Evolutionary conservation across 2,113 vertebrate species (phyloP), one percentile per base, ranked within the genome.

Genomic region (Anser brachyrhynchus): DNA sequence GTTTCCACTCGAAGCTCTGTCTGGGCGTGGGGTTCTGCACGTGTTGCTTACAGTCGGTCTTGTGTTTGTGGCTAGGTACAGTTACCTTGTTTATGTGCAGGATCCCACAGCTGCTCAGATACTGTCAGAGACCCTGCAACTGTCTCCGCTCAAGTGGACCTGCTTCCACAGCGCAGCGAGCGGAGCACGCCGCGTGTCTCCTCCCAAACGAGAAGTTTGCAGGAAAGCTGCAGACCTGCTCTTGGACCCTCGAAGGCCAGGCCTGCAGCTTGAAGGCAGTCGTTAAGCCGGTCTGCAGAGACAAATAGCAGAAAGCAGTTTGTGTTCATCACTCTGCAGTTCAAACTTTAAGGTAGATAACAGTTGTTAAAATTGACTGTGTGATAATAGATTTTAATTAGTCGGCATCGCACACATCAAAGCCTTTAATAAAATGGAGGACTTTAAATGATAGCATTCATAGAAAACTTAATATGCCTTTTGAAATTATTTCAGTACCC

Each of bases 311-410:
- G 43, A 17, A 82, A 54, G 73, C 3, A 5, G 43, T 33, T 79
- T 44, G 77, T 77, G 88, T 62, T 69, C 43, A 15, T 83, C 13
- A 0, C 86, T 74, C 46, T n/a, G 35, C 67, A 22, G 46, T 25
- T 85, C 65, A 61, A 31, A 54, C 80, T 78, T 19, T 2, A 37
- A 66, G 43, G 75, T 26, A 74, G 90, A 91, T 88, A 83, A 76
- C 55, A 3, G 77, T 84, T 74, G 1, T 58, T 18, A 9, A 28
- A 84, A 95, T 64, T 54, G 65, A 52, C 44, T 2, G 12, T 25
- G 16, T 59, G 80, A 64, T 76, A 87, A 65, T 58, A 31, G 15
- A 17, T 71, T 87, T 76, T 91, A 95, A 93, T 95, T 89, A 84
- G 65, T 4, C 33, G 18, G 52, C 77, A 59, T 44, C 41, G 3